Base-by-base conservation (phyloP, 1,140 invertebrate species). In the Drosophila gunungcola region DNA sequence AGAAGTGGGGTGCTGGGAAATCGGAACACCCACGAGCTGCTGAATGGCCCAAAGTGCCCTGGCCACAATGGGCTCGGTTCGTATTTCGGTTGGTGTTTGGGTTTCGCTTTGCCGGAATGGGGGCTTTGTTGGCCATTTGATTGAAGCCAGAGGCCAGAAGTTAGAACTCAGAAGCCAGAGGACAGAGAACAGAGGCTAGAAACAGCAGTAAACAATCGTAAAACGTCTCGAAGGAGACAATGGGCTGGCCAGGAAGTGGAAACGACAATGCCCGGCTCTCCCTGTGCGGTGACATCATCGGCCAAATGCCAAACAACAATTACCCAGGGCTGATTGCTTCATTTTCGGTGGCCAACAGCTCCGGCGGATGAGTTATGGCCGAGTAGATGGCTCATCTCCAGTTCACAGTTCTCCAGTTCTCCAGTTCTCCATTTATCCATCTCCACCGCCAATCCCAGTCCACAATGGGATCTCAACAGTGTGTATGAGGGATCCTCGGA, bases 211-310 rank as follows among this genome's bases (percentile, higher is more conserved):
- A 73, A 78, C 80, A 88, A 82, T 85, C 82, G 81, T 85, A 86
- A 85, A 85, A 75, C 29, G 29, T 67, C 82, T 81, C 74, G 52
- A 78, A 55, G 55, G 64, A 67, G 76, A 83, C 76, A 82, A 82
- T 83, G 49, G 38, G 41, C 64, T 53, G 73, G 56, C 79, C 83
- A 86, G 83, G 83, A 86, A 86, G 75, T 82, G 79, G 83, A 88
- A 86, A 88, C 70, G 83, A 86, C 81, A 84, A 80, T 85, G 77
- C n/a, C n/a, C 11, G 27, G 51, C 48, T 67, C 42, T 67, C 62
- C 63, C 74, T 82, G 79, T 88, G 83, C 79, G 83, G 83, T 86
- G 83, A 86, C 83, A 86, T 86, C 83, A 86, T 83, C 63, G 70
- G 58, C 83, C 78, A 79, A 51, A 74, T 61, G 58, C 63, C 64